Evolutionary conservation across 2,797 vertebrate genomes (phyloP), one percentile per base, ranked within the genome.

Genomic region (Myripristis jacobus): DNA sequence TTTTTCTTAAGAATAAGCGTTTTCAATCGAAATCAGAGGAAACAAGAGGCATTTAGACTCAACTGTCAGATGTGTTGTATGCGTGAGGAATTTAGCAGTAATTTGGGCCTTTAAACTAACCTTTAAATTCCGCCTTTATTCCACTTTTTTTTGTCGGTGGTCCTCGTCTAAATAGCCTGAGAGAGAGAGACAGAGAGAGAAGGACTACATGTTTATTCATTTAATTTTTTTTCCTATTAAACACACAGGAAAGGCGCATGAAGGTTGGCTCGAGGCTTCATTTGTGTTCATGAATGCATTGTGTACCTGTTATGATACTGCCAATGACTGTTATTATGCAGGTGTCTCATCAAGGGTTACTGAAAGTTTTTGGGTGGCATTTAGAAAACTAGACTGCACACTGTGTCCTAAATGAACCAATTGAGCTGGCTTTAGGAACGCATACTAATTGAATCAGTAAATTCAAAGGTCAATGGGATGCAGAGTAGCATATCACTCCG

Each of bases 401-500:
- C 55, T 46, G 50, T 29, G 52, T 55, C 66, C 60, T 27, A 69
- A 66, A 77, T 66, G 38, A 66, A 77, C 55, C 55, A 38, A 58
- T n/a, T 43, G 62, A 79, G 48, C 22, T 41, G 53, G 58, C 19
- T 72, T 75, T 73, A 79, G 57, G 38, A 16, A 52, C 38, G 48
- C 74, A 77, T 80, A 58, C 62, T 85, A 86, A 89, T 77, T 77
- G 47, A 81, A 81, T 73, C 8, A 2, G 55, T 73, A 71, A 50
- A 87, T 75, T 34, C 52, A 88, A 89, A 91, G 77, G 81, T 88
- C 82, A 88, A 66, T 66, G 66, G 27, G 52, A 87, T 82, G 66
- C 79, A 80, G 62, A 56, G 34, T 4, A 52, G 55, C 44, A 62
- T 44, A 59, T 68, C 68, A 52, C 60, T 81, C 43, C 43, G 31